Base-by-base conservation (phyloP, 2,888 invertebrate species). In the Polyommatus iphigenia region DNA sequence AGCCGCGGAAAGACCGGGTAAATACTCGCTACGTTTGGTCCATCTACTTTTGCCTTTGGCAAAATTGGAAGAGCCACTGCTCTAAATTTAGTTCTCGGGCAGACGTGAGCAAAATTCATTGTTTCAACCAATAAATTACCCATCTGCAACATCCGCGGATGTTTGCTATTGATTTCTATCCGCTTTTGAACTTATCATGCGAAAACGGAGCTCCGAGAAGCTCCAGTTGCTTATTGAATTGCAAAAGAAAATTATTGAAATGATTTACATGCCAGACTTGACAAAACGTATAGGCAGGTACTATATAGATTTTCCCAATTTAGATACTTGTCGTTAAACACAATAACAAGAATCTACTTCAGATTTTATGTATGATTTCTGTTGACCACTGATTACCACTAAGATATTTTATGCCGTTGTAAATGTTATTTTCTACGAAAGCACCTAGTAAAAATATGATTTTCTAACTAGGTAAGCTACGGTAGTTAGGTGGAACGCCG, bases 21-120 rank as follows among this genome's bases (percentile, higher is more conserved):
- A 78, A 78, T 75, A 78, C 67, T 57, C 54, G 62, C 50, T 67
- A 76, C 76, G 62, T 71, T 62, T 36, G 50, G 62, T 57, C 54
- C 41, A 76, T 62, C 71, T 76, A 78, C 24, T 72, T 41, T 36
- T 18, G 75, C 79, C 76, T 54, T 41, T 41, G 78, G 78, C 71
- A 77, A 73, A 54, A 79, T 78, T 32, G 77, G 71, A 67, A 71
- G 73, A 76, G 77, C n/a, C 46, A 41, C 50, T 59, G 77, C 72
- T 76, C 78, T 78, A 72, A 77, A 77, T 73, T 78, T 41, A 71
- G 72, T 72, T 54, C 67, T 32, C 36, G 76, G 57, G 54, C 62
- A 54, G 78, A 77, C 77, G 78, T 75, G 78, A 78, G 73, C 73
- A 20, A 75, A 73, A 78, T 78, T 75, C 59, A 75, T 78, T 78